Conservation (phyloP, 2,888 invertebrate species). For the Oscheius sp. region DNA sequence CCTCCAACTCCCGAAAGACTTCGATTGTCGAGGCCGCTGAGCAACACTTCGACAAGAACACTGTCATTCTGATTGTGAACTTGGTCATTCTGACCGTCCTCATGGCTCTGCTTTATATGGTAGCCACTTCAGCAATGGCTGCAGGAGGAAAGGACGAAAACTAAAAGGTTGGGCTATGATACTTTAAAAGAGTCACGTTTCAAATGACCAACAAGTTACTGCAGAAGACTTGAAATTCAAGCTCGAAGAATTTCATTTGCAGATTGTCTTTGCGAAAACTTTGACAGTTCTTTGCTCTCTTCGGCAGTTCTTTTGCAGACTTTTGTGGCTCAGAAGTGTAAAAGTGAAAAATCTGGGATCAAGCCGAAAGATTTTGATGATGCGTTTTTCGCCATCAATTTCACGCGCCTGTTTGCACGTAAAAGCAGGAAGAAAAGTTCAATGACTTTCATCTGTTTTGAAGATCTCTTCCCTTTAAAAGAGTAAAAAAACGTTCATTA, state of each 20-base stretch:
- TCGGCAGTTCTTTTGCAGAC: too few relatives aligned
- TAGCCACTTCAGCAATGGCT: conserved; percentile 67
- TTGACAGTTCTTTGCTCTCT: too few relatives aligned
- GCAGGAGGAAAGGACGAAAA: conserved; percentile 56
- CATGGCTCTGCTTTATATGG: conserved; percentile 62
- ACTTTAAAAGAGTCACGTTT: too few relatives aligned
- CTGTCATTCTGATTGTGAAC: conserved; percentile 61
- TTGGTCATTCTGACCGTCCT: conserved; percentile 61
- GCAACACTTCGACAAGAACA: conserved; percentile 63
- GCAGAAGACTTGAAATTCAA: too few relatives aligned
- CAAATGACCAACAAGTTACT: too few relatives aligned
- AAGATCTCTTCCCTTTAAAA: not conserved
- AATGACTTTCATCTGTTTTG: not conserved
- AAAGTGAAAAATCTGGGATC: too few relatives aligned
- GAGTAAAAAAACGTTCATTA: not conserved
- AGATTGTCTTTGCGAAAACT: too few relatives aligned
- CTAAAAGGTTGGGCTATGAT: too few relatives aligned
- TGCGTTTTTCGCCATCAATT: too few relatives aligned
- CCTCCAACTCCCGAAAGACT: conserved; percentile 45
- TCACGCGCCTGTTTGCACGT: not conserved
- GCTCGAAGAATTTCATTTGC: too few relatives aligned
- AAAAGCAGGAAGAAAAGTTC: not conserved
- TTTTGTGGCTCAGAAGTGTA: too few relatives aligned
- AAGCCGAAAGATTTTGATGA: too few relatives aligned
- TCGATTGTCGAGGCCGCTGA: conserved; percentile 65